Conservation (phyloP, 2,113 vertebrate species). For the Myotis brandtii region DNA sequence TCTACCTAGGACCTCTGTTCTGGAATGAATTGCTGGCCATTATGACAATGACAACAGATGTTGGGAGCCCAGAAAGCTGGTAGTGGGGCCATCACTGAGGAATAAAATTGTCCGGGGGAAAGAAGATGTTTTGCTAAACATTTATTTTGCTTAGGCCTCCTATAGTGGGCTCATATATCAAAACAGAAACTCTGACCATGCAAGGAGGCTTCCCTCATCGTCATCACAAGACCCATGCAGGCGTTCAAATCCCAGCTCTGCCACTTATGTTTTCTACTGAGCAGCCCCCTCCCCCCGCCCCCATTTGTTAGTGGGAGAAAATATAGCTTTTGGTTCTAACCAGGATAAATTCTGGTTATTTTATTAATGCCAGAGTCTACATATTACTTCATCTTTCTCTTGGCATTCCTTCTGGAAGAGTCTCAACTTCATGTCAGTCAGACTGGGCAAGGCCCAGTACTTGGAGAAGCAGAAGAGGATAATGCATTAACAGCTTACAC, state of each 20-base stretch:
- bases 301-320: not conserved
- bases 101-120: not conserved
- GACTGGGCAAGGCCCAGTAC: not conserved
- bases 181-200: not conserved
- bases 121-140: not conserved
- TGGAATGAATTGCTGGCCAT: not conserved
- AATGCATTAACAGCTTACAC: not conserved
- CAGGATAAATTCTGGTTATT: constrained; percentile 15
- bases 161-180: not conserved
- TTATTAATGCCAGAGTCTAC: not conserved
- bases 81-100: not conserved
- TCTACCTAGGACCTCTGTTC: not conserved
- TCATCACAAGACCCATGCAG: not conserved
- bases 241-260: constrained; percentile 57
- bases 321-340: not conserved
- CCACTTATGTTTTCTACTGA: not conserved
- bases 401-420: constrained; percentile 58
- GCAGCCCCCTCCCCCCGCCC: rapidly evolving
- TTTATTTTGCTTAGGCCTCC: not conserved
- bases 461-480: constrained; percentile 15
- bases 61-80: not conserved
- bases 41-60: not conserved
- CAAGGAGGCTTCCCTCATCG: not conserved
- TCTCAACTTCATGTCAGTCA: constrained; percentile 14
- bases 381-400: constrained; percentile 56